Percentiles rank a stretch among this genome's conserved stretches.
Evolutionary conservation across 2,797 vertebrate species (phyloP).

Genomic region (Alosa sapidissima): DNA sequence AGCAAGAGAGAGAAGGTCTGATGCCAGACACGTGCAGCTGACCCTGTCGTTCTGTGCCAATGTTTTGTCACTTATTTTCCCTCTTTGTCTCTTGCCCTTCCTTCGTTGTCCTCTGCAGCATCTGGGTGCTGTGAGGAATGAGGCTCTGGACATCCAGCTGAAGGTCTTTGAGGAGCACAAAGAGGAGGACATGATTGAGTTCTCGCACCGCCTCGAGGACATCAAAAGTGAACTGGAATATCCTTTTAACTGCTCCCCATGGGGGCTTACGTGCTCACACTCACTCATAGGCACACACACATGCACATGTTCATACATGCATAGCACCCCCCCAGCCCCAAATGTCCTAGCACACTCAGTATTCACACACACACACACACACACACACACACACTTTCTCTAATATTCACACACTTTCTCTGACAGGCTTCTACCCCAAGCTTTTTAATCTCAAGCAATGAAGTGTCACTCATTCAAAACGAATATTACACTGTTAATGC

Average conservation of each 20-base stretch:
- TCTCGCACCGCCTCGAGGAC: constrained; percentile 92
- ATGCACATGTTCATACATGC: neutral
- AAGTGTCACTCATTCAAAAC: constrained; percentile 30
- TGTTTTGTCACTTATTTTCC: constrained; percentile 6
- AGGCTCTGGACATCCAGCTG: constrained; percentile 95
- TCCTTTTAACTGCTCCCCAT: constrained; percentile 77
- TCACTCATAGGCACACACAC: neutral
- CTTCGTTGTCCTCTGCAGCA: constrained; percentile 64
- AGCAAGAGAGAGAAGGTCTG: neutral
- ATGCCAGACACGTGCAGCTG: neutral
- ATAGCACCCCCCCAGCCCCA: neutral
- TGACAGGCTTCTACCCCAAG: neutral
- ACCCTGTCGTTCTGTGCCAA: neutral
- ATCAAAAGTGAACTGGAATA: constrained; percentile 94
- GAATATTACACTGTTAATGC: constrained; percentile 32
- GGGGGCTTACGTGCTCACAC: neutral
- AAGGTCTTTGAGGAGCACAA: constrained; percentile 97
- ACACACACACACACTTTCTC: neutral
- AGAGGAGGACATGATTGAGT: constrained; percentile 96
- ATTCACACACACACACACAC: neutral
- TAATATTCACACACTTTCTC: neutral
- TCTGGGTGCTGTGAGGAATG: constrained; percentile 82
- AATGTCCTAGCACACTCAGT: neutral
- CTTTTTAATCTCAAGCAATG: constrained; percentile 41
- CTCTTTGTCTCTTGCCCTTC: neutral